Conservation (phyloP, 2,888 invertebrate species). For the Lasius fuliginosus region DNA sequence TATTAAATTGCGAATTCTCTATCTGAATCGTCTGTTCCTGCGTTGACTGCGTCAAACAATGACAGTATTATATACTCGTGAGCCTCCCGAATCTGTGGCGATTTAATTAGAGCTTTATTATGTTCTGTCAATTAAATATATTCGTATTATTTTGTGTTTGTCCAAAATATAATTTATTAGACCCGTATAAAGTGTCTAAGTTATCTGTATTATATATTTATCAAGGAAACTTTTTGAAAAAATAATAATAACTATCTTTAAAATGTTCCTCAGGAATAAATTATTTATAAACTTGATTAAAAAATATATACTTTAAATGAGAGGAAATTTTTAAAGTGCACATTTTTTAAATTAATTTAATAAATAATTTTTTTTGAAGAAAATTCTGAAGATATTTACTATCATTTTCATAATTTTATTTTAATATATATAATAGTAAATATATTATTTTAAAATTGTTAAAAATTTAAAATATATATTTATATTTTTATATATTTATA, state of each 20-base stretch:
- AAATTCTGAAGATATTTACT: not conserved
- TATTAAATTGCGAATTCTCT: constrained; percentile 24
- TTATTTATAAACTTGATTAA: not conserved
- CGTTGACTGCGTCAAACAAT: constrained; percentile 16
- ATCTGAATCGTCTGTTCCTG: constrained; percentile 14
- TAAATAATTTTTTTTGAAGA: not conserved
- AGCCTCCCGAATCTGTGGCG: not conserved
- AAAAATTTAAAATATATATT: constrained; percentile 8
- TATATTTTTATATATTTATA: not conserved
- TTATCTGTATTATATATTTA: not conserved
- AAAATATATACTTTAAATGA: not conserved
- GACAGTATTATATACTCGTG: constrained; percentile 35
- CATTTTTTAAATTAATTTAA: not conserved
- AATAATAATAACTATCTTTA: not conserved
- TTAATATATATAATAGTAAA: not conserved
- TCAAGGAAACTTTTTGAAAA: not conserved
- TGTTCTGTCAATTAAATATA: not conserved
- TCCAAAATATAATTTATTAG: not conserved
- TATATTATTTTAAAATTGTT: not conserved
- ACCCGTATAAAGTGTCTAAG: not conserved
- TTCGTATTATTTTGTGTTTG: not conserved
- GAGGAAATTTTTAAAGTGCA: not conserved
- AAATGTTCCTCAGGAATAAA: not conserved
- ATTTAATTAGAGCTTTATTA: constrained; percentile 24
- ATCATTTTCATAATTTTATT: not conserved